Evolutionary conservation across 2,113 vertebrate species (phyloP).

Genomic region (Riparia riparia): DNA sequence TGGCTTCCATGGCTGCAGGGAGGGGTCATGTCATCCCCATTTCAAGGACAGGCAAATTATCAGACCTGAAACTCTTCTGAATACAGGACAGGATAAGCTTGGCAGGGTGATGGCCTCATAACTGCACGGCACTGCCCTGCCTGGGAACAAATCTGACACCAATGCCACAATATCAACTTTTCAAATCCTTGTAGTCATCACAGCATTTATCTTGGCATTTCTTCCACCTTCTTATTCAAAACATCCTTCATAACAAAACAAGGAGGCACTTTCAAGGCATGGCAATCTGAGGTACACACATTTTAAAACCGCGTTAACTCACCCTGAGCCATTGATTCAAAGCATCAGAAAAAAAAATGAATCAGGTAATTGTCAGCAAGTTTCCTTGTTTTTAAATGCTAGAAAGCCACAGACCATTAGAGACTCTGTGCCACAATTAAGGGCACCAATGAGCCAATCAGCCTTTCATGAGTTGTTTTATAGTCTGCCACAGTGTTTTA

Average conservation of each 20-base stretch:
- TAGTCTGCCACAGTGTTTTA: background rate
- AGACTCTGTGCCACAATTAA: background rate
- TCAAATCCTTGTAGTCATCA: background rate
- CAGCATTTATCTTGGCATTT: background rate
- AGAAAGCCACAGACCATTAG: background rate
- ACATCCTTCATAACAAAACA: background rate
- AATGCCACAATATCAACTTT: background rate
- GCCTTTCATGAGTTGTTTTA: background rate
- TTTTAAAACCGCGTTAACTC: background rate
- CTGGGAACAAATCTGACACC: background rate
- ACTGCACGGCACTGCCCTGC: background rate
- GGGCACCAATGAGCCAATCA: background rate
- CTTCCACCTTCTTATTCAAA: background rate
- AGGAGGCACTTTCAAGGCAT: background rate
- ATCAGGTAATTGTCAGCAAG: background rate
- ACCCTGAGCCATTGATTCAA: background rate
- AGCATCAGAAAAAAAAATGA: background rate
- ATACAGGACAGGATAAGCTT: background rate
- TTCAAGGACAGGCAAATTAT: background rate
- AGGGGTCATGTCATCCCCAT: background rate
- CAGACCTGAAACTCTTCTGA: background rate
- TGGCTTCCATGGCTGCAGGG: background rate
- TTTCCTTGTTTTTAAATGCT: background rate
- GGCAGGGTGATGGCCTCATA: background rate
- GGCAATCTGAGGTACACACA: background rate